Evolutionary conservation across 2,888 invertebrate genomes (phyloP).

Genomic region (Dicyrtoma fusca): DNA sequence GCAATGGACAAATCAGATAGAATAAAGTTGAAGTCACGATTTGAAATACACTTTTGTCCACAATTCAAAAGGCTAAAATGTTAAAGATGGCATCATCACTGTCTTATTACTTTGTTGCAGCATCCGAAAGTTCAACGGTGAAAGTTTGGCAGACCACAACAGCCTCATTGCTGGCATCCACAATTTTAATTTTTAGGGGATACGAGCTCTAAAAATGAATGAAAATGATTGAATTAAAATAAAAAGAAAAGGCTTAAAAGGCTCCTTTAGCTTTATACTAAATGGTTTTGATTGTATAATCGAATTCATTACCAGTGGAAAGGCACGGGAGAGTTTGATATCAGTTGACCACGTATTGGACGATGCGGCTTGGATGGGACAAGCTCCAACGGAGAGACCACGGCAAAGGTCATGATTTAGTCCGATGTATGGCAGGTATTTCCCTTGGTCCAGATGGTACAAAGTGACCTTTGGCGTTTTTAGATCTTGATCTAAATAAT

Average conservation of each 20-base stretch:
- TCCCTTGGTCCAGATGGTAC: no score
- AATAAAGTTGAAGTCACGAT: no score
- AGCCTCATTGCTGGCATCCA: background rate
- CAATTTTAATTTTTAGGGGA: slow-evolving; percentile 15
- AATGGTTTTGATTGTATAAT: no score
- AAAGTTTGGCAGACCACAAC: slow-evolving; percentile 22
- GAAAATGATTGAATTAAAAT: no score
- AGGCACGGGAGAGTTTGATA: slow-evolving; percentile 3
- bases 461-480: no score
- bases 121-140: background rate
- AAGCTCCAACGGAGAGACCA: no score
- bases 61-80: background rate
- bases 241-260: no score
- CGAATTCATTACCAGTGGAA: slow-evolving; percentile 16
- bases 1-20: no score
- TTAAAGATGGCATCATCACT: background rate
- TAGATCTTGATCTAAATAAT: background rate
- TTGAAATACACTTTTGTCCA: background rate
- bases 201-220: slow-evolving; percentile 5
- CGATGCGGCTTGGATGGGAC: slow-evolving; percentile 2
- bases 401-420: no score
- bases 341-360: slow-evolving; percentile 9
- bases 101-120: no score
- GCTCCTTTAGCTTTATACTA: no score
- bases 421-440: no score